Evolutionary conservation across 1,140 invertebrate species (phyloP).

Genomic region (Drosophila rhopaloa): DNA sequence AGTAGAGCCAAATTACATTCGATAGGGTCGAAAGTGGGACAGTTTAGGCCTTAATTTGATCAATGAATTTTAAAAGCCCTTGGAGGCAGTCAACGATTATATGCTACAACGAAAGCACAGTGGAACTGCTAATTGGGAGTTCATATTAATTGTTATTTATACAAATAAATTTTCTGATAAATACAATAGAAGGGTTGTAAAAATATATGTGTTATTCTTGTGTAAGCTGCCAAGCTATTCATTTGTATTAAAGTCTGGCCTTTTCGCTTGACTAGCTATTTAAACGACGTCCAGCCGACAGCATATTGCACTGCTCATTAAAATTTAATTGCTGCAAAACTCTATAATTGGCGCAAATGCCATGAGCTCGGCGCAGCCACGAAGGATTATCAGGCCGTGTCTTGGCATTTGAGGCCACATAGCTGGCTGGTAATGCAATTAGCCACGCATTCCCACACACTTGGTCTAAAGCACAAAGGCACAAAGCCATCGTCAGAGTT

Average conservation of each 20-base stretch:
- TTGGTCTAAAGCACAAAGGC: slow-evolving; percentile 25
- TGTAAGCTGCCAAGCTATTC: slow-evolving; percentile 9
- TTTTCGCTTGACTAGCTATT: slow-evolving; percentile 6
- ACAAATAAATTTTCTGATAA: not conserved
- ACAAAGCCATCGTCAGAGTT: slow-evolving; percentile 52
- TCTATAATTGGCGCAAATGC: slow-evolving; percentile 65
- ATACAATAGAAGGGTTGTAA: too few relatives aligned
- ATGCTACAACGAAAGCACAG: not conserved
- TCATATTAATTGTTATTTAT: not conserved
- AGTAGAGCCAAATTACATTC: slow-evolving; percentile 25
- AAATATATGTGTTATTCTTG: too few relatives aligned
- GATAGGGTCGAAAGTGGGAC: slow-evolving; percentile 28
- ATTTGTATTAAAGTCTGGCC: slow-evolving; percentile 7
- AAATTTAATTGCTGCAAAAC: slow-evolving; percentile 68
- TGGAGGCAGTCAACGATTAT: not conserved
- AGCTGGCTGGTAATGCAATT: slow-evolving; percentile 68
- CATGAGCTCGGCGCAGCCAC: slow-evolving; percentile 26
- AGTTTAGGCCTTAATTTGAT: slow-evolving; percentile 22
- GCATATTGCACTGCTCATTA: slow-evolving; percentile 61
- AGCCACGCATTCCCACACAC: slow-evolving; percentile 25
- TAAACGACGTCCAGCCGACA: slow-evolving; percentile 13
- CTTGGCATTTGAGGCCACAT: slow-evolving; percentile 56
- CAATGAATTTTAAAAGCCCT: slow-evolving; percentile 24
- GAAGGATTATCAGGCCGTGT: slow-evolving; percentile 61
- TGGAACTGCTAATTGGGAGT: not conserved